Percentiles rank a stretch among this genome's conserved stretches.
phyloP scores from a whole-genome alignment of 2,113 vertebrate species.

The Oceanites oceanicus region DNA sequence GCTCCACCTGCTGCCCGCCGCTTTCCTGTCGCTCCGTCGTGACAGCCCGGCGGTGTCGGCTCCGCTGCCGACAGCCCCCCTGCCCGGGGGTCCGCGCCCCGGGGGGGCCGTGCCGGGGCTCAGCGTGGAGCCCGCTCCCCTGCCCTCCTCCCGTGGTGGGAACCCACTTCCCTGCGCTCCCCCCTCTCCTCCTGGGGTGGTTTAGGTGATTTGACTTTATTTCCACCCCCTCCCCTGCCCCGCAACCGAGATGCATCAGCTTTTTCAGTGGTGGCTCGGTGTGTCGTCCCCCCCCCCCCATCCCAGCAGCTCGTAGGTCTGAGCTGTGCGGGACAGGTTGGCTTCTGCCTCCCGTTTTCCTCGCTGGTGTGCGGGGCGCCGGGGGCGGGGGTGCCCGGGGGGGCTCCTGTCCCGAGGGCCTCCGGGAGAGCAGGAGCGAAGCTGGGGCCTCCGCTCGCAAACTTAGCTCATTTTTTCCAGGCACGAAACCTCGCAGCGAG shows the following conservation, averaged over 20 bases:
- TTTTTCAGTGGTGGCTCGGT: background rate
- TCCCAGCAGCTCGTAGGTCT: background rate
- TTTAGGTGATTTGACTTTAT: no score
- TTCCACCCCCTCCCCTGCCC: no score
- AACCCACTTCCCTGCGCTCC: background rate
- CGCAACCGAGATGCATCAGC: background rate
- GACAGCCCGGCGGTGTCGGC: background rate
- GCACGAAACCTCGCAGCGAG: background rate
- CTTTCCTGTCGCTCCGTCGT: background rate
- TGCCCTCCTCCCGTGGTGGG: no score
- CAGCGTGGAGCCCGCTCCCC: no score
- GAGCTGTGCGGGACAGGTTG: background rate
- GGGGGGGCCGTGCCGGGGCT: background rate
- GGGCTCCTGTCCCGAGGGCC: background rate
- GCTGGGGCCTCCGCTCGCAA: slow-evolving; percentile 10
- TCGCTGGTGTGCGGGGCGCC: background rate
- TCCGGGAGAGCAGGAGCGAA: background rate
- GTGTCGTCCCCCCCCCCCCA: background rate
- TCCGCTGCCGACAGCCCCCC: background rate
- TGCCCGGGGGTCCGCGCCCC: no score
- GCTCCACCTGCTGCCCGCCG: slow-evolving; percentile 13
- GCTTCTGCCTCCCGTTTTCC: background rate
- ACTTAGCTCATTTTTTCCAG: slow-evolving; percentile 46
- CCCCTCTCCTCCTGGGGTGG: no score
- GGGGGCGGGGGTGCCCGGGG: background rate